phyloP scores from a whole-genome alignment of 2,113 vertebrate species.

The Rhegmatorhina hoffmannsi region DNA sequence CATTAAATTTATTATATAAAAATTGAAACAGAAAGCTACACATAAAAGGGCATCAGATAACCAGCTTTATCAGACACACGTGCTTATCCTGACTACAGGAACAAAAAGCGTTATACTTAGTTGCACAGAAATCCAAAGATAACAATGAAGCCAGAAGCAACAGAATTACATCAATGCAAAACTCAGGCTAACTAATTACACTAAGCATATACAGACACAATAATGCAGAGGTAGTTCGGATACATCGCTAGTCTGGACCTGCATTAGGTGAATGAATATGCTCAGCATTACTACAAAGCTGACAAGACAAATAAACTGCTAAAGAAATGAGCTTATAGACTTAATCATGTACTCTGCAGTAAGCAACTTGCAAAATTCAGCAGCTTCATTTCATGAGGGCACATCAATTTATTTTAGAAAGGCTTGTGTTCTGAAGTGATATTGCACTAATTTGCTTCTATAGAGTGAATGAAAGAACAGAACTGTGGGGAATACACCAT shows the following conservation, averaged over 20 bases:
- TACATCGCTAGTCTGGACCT: neutral
- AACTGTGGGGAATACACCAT: neutral
- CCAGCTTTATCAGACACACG: neutral
- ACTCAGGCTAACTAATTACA: neutral
- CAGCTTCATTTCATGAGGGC: neutral
- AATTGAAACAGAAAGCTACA: neutral
- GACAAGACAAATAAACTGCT: neutral
- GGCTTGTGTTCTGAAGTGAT: neutral
- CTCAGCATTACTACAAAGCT: neutral
- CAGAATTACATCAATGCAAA: neutral
- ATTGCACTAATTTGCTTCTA: neutral
- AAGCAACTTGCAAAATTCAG: neutral
- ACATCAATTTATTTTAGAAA: neutral
- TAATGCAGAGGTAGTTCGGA: neutral
- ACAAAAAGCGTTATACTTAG: neutral
- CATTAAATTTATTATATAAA: neutral
- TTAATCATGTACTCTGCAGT: neutral
- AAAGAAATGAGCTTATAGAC: neutral
- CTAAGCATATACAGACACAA: fast-evolving
- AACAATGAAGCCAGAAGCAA: neutral
- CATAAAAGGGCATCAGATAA: neutral
- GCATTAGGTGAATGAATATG: neutral
- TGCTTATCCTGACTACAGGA: neutral
- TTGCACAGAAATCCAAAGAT: neutral
- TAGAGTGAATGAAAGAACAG: neutral